These are phyloP conservation scores for Centrocercus urophasianus DNA, from an alignment of 2,113 vertebrate species.

Conservation along the genomic window DNA sequence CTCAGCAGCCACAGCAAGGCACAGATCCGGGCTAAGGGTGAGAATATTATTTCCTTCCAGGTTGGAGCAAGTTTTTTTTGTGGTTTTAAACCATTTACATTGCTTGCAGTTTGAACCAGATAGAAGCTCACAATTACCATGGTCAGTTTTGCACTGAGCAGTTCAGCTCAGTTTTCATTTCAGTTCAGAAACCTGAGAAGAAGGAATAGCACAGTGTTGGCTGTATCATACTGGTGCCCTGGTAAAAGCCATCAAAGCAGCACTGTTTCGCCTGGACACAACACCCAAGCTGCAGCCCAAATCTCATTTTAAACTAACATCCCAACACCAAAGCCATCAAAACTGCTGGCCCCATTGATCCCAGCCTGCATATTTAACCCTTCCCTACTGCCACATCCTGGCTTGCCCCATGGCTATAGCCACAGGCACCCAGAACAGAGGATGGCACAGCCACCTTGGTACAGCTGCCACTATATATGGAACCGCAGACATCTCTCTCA, in stretches of 20 bases:
- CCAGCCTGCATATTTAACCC: neutral
- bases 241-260: neutral
- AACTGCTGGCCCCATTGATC: neutral
- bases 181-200: neutral
- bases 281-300: neutral
- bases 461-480: fast-evolving
- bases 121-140: neutral
- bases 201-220: neutral
- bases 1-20: neutral
- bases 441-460: neutral
- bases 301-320: neutral
- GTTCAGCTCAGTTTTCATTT: neutral
- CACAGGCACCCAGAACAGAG: neutral
- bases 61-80: neutral
- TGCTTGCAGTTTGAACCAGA: neutral
- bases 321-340: neutral
- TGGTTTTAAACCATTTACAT: neutral
- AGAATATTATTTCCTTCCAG: neutral
- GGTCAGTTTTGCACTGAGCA: neutral
- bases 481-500: neutral
- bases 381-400: neutral
- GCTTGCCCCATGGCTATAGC: neutral
- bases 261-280: neutral
- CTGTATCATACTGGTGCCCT: neutral
- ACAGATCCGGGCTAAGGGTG: neutral